Evolutionary conservation across 1,140 invertebrate species (phyloP), one percentile per base, ranked within the genome.

Genomic region (Caenorhabditis remanei): DNA sequence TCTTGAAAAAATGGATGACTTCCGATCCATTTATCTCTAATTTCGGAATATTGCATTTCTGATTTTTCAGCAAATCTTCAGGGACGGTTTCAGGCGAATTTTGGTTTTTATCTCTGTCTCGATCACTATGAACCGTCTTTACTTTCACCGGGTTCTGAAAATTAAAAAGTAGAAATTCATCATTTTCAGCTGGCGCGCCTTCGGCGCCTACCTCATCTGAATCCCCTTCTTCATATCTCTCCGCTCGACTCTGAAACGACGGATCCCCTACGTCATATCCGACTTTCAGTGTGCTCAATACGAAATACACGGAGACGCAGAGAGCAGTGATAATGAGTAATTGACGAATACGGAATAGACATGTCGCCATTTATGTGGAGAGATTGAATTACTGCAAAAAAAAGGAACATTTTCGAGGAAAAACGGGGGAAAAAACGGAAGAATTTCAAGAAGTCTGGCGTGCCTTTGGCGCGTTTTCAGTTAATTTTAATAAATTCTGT

Each of bases 31-130:
- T 84, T 16, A 87, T 87, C 19, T 89, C 88, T 58, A 89, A 67
- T 63, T 89, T 89, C 16, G 89, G 89, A 50, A 89, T 89, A 16
- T 84, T 87, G 58, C 89, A 89, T 79, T 79, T 79, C 24, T 48
- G 46, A n/a, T 50, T 79, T 79, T 79, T 41, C 6, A 79, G 71
- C 5, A 46, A 16, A 43, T 41, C 40, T 32, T 79, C 46, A 11
- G 71, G 16, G 13, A 16, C 7, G 13, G 32, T 43, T 50, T 79
- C 71, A 14, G 43, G 24, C 13, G 43, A n/a, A 13, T 21, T 14
- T 50, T 50, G 40, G 19, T 16, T 41, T 46, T 43, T 8, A 8
- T 50, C 46, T 24, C 71, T 16, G 24, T 79, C 71, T n/a, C 71
- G 71, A 79, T 79, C 71, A 50, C 71, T 79, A n/a, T 79, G 71